Evolutionary conservation across 2,113 vertebrate species (phyloP).

Genomic region (Gila orcuttii): DNA sequence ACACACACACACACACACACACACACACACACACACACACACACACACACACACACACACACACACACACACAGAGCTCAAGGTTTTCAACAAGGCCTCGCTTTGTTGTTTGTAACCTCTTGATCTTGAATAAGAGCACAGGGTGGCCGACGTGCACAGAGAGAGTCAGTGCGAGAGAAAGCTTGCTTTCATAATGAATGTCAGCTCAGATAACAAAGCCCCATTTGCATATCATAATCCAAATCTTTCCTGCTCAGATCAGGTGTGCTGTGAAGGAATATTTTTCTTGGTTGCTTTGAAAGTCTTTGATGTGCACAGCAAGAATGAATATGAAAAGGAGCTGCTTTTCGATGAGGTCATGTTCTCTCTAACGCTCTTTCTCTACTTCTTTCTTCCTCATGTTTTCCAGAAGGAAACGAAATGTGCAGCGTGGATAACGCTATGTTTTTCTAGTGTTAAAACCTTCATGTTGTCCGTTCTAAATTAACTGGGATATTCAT

Average conservation of each 20-base stretch:
- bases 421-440: neutral
- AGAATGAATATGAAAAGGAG: slow-evolving; percentile 74
- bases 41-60: neutral
- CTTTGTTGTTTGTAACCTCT: slow-evolving; percentile 76
- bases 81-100: slow-evolving; percentile 59
- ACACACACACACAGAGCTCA: slow-evolving; percentile 5
- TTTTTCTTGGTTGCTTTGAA: slow-evolving; percentile 69
- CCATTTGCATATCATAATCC: slow-evolving; percentile 76
- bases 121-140: slow-evolving; percentile 64
- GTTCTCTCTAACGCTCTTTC: slow-evolving; percentile 13
- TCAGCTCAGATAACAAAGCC: slow-evolving; percentile 73
- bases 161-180: slow-evolving; percentile 32
- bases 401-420: slow-evolving; percentile 3
- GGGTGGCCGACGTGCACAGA: slow-evolving; percentile 24
- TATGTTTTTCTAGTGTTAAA: neutral
- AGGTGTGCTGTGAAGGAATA: slow-evolving; percentile 67
- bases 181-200: slow-evolving; percentile 70
- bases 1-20: neutral
- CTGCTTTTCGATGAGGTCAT: slow-evolving; percentile 67
- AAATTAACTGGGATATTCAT: neutral
- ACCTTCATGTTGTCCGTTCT: neutral
- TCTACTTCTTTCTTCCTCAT: neutral
- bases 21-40: neutral
- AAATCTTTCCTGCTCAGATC: slow-evolving; percentile 71
- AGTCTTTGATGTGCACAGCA: slow-evolving; percentile 73